Conservation (phyloP, 2,113 vertebrate species). For the Tichodroma muraria region DNA sequence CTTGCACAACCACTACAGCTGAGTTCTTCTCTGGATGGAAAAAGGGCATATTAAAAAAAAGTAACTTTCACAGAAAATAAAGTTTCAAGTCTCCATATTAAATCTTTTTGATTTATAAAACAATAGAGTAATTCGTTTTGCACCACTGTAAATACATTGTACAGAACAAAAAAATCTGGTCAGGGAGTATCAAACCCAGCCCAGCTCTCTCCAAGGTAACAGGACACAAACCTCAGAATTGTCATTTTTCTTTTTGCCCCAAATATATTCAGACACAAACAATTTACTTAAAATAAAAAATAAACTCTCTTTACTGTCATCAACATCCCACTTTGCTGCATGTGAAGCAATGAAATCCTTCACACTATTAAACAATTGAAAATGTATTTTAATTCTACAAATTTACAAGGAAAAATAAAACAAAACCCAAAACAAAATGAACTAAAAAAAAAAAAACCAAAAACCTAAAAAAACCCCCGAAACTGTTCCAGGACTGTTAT, state of each 20-base stretch:
- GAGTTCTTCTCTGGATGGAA: background rate
- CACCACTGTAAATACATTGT: background rate
- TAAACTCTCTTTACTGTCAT: background rate
- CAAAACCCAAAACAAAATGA: background rate
- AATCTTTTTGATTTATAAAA: slow-evolving; percentile 6
- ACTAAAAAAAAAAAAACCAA: background rate
- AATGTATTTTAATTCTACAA: slow-evolving; percentile 75
- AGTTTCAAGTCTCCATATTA: background rate
- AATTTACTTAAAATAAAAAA: background rate
- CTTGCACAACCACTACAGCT: background rate
- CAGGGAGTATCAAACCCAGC: background rate
- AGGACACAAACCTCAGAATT: background rate
- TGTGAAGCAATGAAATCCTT: slow-evolving; percentile 42
- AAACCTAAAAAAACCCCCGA: background rate
- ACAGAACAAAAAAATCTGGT: background rate
- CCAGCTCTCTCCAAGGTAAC: background rate
- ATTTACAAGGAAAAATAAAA: slow-evolving; percentile 63
- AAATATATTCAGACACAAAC: background rate
- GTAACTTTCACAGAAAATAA: background rate
- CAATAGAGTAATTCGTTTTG: background rate
- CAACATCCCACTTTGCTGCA: background rate
- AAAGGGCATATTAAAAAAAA: background rate
- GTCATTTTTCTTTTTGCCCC: background rate
- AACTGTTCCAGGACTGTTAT: background rate
- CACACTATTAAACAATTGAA: slow-evolving; percentile 43